Base-by-base conservation (phyloP, 2,797 vertebrate species). In the Neomorphus geoffroyi region DNA sequence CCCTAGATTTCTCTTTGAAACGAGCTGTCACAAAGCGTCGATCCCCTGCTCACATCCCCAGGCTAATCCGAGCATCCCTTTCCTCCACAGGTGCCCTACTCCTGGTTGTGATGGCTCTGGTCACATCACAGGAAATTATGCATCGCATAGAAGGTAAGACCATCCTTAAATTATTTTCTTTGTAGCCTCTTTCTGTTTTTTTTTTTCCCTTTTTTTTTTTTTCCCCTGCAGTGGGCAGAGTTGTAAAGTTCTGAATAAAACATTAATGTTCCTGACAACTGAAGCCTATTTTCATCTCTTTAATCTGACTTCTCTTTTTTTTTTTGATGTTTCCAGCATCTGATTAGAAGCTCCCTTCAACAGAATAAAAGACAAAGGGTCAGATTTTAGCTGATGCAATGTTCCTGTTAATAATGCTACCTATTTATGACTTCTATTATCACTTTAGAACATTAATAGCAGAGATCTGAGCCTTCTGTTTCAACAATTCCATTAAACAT, bases 111-210 rank as follows among this genome's bases (percentile, higher is more conserved):
- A 99, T 61, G 99, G 99, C 80, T 99, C 99, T 33, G 99, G 99
- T 97, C 99, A 99, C 96, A 99, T 99, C 97, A 99, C 99, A 85
- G 99, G 99, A 97, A 99, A 99, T 98, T 99, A 99, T 97, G 97
- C 99, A 81, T 99, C 99, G 3, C 99, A 99, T 93, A 98, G 99
- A 98, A 99, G 99, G 99, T 99, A 98, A 97, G 98, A 86, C 62
- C 79, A 62, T 39, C 46, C 50, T 91, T 27, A 78, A 93, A 74
- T 92, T 81, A 83, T 90, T 91, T 91, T 46, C 60, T 88, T 33
- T 64, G 30, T 27, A 70, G 37, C 41, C 23, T 81, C 39, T 89
- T 86, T 94, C 72, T 91, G 21, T 66, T 84, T 24, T 48, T 26
- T 33, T 17, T 53, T 37, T 16, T 13, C 32, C 13, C 48, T 18